Conservation (phyloP, 2,888 invertebrate species). For the Spodoptera exigua region DNA sequence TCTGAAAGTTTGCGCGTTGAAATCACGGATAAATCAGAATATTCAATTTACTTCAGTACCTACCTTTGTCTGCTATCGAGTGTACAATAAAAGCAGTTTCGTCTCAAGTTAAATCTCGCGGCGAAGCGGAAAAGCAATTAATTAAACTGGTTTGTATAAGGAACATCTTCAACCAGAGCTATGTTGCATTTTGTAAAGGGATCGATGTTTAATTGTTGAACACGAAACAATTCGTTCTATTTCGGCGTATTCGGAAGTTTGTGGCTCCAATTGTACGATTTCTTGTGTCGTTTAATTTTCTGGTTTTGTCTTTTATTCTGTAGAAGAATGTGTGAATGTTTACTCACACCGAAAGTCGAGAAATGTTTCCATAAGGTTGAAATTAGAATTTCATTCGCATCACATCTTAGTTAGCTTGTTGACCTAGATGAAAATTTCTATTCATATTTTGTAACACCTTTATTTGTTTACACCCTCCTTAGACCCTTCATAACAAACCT, state of each 20-base stretch:
- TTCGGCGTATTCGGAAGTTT: slow-evolving; percentile 26
- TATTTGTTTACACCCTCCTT: too few species aligned
- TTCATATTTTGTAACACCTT: slow-evolving; percentile 13
- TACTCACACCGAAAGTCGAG: slow-evolving; percentile 8
- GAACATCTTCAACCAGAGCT: slow-evolving; percentile 56
- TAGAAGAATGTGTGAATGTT: slow-evolving; percentile 11
- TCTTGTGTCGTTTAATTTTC: slow-evolving; percentile 10
- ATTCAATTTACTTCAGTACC: slow-evolving; percentile 59
- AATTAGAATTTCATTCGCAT: slow-evolving; percentile 13
- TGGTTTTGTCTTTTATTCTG: slow-evolving; percentile 7
- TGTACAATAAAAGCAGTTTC: slow-evolving; percentile 61
- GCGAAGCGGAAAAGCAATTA: slow-evolving; percentile 69
- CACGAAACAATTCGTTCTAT: slow-evolving; percentile 47
- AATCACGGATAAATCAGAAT: slow-evolving; percentile 57
- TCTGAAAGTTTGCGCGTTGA: slow-evolving; percentile 24
- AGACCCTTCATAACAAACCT: neutral
- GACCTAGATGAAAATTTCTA: slow-evolving; percentile 7
- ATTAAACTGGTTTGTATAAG: slow-evolving; percentile 71
- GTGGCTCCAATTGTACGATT: slow-evolving; percentile 11
- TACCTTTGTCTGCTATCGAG: slow-evolving; percentile 56
- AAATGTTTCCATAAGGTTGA: neutral
- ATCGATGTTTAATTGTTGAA: slow-evolving; percentile 58
- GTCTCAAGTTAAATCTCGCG: slow-evolving; percentile 62
- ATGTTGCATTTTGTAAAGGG: slow-evolving; percentile 56
- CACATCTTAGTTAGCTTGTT: slow-evolving; percentile 1